Evolutionary conservation across 1,140 invertebrate genomes (phyloP).

Genomic region (Atta texana): DNA sequence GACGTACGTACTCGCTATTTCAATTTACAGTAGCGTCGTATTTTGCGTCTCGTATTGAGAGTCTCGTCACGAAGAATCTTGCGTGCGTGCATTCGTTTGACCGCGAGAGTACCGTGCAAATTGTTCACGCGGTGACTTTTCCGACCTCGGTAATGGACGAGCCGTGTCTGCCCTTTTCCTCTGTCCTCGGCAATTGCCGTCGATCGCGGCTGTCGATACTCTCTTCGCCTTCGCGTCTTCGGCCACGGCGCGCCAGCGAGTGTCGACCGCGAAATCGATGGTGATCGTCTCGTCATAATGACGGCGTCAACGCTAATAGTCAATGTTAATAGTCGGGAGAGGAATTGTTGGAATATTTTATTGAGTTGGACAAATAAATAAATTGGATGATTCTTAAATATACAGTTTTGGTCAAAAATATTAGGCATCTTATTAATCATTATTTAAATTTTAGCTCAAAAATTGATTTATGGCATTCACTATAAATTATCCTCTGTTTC

Average conservation of each 20-base stretch:
- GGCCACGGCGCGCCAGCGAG: slow-evolving; percentile 10
- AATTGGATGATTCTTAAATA: not conserved
- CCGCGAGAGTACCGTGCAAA: slow-evolving; percentile 70
- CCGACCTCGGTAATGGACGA: slow-evolving; percentile 77
- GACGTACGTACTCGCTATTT: slow-evolving; percentile 12
- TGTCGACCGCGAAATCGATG: slow-evolving; percentile 45
- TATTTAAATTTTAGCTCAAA: too few relatives aligned
- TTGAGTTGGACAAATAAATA: not conserved
- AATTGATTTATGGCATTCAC: too few relatives aligned
- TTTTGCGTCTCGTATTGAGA: slow-evolving; percentile 4
- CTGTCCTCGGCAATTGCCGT: slow-evolving; percentile 58
- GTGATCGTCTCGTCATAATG: slow-evolving; percentile 35
- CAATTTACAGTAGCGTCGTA: not conserved
- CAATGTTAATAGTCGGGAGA: not conserved
- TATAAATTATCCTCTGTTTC: too few relatives aligned
- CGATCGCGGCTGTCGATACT: slow-evolving; percentile 54
- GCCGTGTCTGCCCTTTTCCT: slow-evolving; percentile 72
- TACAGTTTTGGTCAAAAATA: too few relatives aligned
- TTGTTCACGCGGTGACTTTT: slow-evolving; percentile 69
- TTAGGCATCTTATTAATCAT: too few relatives aligned
- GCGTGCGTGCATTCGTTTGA: slow-evolving; percentile 27
- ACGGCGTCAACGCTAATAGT: slow-evolving; percentile 31
- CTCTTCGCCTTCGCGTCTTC: slow-evolving; percentile 34
- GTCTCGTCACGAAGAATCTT: slow-evolving; percentile 41
- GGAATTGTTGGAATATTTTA: slow-evolving; percentile 29